Conservation (phyloP, 2,888 invertebrate species). For the Zeuzera pyrina region DNA sequence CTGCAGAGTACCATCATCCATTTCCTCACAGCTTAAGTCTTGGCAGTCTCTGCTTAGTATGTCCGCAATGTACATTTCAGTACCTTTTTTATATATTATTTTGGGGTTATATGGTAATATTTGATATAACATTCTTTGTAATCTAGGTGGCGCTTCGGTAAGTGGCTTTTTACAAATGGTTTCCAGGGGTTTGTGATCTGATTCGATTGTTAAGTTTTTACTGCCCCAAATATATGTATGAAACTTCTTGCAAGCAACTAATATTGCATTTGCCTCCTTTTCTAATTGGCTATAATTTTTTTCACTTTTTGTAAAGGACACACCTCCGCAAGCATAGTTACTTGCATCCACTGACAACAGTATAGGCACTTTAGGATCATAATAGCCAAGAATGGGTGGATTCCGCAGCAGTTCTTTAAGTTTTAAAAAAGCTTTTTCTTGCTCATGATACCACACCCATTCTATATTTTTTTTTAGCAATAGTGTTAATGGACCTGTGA, state of each 20-base stretch:
- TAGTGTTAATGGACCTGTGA: constrained; percentile 3
- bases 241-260: constrained; percentile 10
- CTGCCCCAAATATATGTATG: constrained; percentile 12
- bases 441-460: background rate
- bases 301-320: constrained; percentile 10
- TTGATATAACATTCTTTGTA: constrained; percentile 24
- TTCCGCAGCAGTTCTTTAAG: constrained; percentile 7
- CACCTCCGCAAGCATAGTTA: constrained; percentile 8
- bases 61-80: constrained; percentile 24
- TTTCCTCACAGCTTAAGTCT: too few relatives aligned
- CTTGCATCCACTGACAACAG: constrained; percentile 10
- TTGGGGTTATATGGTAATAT: constrained; percentile 21
- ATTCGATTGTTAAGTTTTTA: constrained; percentile 17
- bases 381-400: constrained; percentile 9
- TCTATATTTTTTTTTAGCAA: background rate
- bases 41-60: constrained; percentile 16
- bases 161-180: constrained; percentile 23
- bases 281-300: constrained; percentile 8
- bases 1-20: too few relatives aligned
- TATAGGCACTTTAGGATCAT: constrained; percentile 8
- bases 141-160: constrained; percentile 15
- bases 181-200: constrained; percentile 28
- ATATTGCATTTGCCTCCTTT: constrained; percentile 9
- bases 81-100: constrained; percentile 22
- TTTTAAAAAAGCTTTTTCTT: constrained; percentile 7